Evolutionary conservation across 2,113 vertebrate species (phyloP).

Genomic region (Odocoileus virginianus): DNA sequence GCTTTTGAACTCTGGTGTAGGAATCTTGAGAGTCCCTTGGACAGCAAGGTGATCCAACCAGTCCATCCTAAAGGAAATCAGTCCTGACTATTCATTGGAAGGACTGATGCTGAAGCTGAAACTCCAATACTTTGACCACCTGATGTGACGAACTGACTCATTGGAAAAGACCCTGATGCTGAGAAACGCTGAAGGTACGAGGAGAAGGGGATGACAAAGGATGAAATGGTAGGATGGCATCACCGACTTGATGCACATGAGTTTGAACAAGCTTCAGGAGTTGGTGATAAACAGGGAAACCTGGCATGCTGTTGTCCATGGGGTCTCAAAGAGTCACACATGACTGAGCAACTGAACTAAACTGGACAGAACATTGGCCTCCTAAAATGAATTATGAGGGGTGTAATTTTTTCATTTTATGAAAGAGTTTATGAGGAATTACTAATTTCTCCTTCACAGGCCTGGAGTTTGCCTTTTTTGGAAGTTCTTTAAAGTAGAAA

Average conservation of each 20-base stretch:
- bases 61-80: neutral
- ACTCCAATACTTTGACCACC: neutral
- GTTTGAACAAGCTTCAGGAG: neutral
- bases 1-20: neutral
- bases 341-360: neutral
- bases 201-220: neutral
- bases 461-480: neutral
- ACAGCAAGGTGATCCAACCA: neutral
- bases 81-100: neutral
- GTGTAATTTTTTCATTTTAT: neutral
- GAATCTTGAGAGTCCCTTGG: neutral
- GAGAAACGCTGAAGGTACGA: neutral
- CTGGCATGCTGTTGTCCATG: rapidly evolving
- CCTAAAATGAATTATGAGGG: neutral
- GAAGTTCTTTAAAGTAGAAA: neutral
- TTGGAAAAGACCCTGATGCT: neutral
- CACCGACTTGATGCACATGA: neutral
- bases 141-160: neutral
- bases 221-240: neutral
- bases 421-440: neutral
- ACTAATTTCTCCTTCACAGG: neutral
- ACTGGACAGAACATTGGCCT: neutral
- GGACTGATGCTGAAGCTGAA: neutral
- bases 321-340: neutral
- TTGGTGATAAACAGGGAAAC: neutral